Percentiles rank a stretch among this genome's conserved stretches.
Conservation (phyloP, 2,888 invertebrate genomes). For the Ellobium chinense region DNA sequence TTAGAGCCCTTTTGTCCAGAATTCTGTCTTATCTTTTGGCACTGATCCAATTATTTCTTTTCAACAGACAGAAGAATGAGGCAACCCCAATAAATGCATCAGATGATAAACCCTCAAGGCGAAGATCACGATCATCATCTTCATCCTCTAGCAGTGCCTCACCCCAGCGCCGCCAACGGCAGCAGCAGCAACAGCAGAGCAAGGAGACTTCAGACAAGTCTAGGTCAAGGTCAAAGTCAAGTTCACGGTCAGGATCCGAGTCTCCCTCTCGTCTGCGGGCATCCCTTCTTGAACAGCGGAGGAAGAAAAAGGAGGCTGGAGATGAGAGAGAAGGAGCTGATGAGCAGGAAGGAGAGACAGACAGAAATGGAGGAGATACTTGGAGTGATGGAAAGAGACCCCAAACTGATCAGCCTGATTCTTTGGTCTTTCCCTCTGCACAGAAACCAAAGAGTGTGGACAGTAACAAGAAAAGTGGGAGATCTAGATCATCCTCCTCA, state of each 20-base stretch:
- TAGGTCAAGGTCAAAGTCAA: neutral
- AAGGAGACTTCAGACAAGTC: neutral
- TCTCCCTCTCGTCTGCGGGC: slow-evolving; percentile 35
- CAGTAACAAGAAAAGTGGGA: neutral
- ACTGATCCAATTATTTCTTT: too few species aligned
- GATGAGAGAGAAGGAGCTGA: neutral
- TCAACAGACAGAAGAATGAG: slow-evolving; percentile 8
- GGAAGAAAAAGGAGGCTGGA: neutral
- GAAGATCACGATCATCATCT: slow-evolving; percentile 16
- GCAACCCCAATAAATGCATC: neutral
- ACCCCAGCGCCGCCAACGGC: neutral
- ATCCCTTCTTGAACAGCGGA: slow-evolving; percentile 40
- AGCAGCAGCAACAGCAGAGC: too few species aligned
- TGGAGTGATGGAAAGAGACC: neutral
- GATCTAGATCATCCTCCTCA: slow-evolving; percentile 31
- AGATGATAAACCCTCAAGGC: neutral
- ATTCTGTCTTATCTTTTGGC: too few species aligned
- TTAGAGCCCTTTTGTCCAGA: too few species aligned
- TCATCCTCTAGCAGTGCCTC: slow-evolving; percentile 27
- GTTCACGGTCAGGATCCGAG: slow-evolving; percentile 35
- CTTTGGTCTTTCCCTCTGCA: neutral
- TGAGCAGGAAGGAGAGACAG: neutral
- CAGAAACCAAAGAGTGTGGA: neutral
- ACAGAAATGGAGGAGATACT: neutral
- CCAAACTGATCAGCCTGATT: too few species aligned